Evolutionary conservation across 2,797 vertebrate species (phyloP).

Genomic region (Protonibea diacanthus): DNA sequence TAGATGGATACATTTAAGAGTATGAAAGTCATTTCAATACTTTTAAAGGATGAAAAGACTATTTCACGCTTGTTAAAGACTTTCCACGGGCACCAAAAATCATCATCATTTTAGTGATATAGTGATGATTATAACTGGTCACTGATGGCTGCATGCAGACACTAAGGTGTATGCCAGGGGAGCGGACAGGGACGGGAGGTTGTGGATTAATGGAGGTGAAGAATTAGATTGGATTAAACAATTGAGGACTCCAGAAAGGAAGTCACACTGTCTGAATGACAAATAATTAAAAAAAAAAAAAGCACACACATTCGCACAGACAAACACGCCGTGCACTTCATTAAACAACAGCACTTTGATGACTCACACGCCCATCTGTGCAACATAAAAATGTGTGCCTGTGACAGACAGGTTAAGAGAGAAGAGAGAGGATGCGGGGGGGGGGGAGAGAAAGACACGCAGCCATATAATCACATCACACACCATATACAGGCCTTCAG

Average conservation of each 20-base stretch:
- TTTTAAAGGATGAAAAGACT: background rate
- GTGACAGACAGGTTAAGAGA: constrained; percentile 33
- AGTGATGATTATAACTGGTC: background rate
- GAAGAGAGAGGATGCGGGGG: constrained; percentile 26
- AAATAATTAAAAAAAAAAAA: constrained; percentile 39
- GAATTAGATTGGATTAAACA: constrained; percentile 57
- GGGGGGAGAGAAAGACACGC: background rate
- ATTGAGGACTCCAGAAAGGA: constrained; percentile 36
- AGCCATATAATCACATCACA: constrained; percentile 58
- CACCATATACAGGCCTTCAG: constrained; percentile 38
- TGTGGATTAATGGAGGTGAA: constrained; percentile 54
- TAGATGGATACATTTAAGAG: background rate
- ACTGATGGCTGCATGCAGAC: background rate
- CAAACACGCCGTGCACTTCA: constrained; percentile 43
- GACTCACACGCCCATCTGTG: constrained; percentile 69
- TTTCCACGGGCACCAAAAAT: background rate
- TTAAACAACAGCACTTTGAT: constrained; percentile 55
- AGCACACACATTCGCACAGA: constrained; percentile 43
- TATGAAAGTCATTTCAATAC: background rate
- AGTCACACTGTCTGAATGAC: constrained; percentile 43
- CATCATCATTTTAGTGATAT: background rate
- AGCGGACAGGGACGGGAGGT: background rate
- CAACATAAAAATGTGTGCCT: constrained; percentile 31
- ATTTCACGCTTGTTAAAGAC: background rate
- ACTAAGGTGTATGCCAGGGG: background rate